phyloP scores from a whole-genome alignment of 1,140 invertebrate species.

The Semibalanus balanoides region DNA sequence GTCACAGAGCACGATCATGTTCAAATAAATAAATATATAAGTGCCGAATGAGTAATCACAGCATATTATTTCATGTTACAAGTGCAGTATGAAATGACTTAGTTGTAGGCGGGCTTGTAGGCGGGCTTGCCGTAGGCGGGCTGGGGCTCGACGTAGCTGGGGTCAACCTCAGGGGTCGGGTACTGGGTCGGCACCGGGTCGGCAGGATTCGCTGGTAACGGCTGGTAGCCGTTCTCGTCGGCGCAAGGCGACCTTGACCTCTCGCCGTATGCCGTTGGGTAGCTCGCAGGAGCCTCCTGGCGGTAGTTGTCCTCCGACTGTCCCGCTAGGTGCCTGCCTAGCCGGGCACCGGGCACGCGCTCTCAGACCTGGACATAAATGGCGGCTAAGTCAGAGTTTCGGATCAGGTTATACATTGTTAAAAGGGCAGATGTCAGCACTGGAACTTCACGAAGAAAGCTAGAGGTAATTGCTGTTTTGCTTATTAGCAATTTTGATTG shows the following conservation, averaged over 20 bases:
- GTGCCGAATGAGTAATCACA: neutral
- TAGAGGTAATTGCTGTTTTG: no score
- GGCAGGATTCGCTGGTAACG: neutral
- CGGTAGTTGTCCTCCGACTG: neutral
- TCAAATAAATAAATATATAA: neutral
- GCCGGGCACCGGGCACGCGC: neutral
- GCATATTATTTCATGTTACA: neutral
- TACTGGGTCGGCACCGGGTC: neutral
- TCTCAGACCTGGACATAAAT: neutral
- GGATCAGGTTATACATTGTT: no score
- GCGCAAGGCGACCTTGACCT: neutral
- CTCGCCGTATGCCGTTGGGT: neutral
- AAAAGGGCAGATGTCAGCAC: no score
- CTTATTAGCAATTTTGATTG: no score
- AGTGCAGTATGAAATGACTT: neutral
- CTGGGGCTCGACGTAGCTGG: neutral
- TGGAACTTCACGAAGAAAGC: no score
- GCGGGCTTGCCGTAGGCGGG: neutral
- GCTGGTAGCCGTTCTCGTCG: conserved; percentile 1
- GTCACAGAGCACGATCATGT: neutral
- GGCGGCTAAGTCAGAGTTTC: no score
- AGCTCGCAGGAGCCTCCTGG: neutral
- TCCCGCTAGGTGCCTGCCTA: neutral
- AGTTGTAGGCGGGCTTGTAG: no score
- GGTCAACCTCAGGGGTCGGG: neutral